phyloP scores from a whole-genome alignment of 2,888 invertebrate species.

The Yponomeuta plumbellus region DNA sequence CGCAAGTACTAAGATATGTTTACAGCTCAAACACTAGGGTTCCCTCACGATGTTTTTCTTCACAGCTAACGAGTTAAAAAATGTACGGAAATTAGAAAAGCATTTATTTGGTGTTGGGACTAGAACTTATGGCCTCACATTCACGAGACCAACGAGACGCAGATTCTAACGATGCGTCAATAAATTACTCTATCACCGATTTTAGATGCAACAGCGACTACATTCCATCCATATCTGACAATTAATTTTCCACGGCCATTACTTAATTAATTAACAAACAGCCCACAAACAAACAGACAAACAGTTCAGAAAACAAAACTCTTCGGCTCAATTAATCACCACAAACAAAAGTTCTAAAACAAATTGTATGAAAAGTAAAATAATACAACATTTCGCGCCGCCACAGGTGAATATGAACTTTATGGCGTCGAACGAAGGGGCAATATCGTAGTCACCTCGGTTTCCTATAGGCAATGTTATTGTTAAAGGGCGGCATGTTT shows the following conservation, averaged over 20 bases:
- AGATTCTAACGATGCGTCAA: no score
- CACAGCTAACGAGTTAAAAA: no score
- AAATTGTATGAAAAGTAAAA: constrained; percentile 39
- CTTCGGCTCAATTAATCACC: constrained; percentile 24
- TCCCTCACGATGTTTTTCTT: no score
- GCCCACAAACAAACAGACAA: constrained; percentile 12
- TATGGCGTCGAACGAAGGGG: constrained; percentile 16
- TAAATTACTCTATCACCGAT: no score
- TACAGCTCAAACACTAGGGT: no score
- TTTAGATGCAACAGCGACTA: no score
- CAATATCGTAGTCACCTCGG: constrained; percentile 34
- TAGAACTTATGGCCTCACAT: no score
- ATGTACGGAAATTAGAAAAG: no score
- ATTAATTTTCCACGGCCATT: background rate
- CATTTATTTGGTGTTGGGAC: no score
- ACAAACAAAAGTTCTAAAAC: constrained; percentile 35
- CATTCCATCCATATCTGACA: no score
- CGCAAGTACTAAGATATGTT: no score
- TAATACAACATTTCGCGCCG: constrained; percentile 29
- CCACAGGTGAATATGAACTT: constrained; percentile 25
- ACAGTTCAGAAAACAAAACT: constrained; percentile 12
- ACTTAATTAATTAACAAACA: constrained; percentile 30
- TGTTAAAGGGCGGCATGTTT: constrained; percentile 68
- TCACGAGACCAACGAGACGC: no score
- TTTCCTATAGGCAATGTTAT: constrained; percentile 33